phyloP scores from a whole-genome alignment of 2,888 invertebrate genomes.

The Chrysolina haemoptera region DNA sequence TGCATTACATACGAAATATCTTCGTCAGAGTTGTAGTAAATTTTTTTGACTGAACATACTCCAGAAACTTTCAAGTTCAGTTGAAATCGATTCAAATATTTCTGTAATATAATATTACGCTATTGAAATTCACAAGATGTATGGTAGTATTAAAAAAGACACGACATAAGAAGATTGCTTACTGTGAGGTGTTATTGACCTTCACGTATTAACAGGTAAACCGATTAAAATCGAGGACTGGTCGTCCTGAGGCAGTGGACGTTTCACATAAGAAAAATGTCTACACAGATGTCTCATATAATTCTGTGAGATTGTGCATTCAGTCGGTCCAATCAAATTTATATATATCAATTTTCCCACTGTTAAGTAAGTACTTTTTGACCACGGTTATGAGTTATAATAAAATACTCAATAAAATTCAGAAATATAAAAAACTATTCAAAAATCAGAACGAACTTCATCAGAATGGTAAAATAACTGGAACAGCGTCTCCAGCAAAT shows the following conservation, averaged over 20 bases:
- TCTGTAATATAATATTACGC: constrained; percentile 42
- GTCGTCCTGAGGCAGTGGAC: constrained; percentile 21
- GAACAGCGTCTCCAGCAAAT: no score
- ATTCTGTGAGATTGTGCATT: not conserved
- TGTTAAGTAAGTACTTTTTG: no score
- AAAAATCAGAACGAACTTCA: no score
- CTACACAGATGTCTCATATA: constrained; percentile 20
- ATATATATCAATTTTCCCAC: not conserved
- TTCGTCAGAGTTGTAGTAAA: no score
- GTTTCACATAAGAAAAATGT: constrained; percentile 27
- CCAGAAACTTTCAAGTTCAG: no score
- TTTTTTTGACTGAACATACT: no score
- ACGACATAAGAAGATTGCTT: constrained; percentile 61
- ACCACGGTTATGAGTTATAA: not conserved
- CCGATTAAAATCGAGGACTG: constrained; percentile 65
- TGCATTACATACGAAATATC: no score
- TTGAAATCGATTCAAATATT: not conserved
- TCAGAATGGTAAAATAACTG: no score
- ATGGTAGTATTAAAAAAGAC: constrained; percentile 59
- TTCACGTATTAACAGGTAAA: constrained; percentile 68
- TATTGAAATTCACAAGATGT: constrained; percentile 50
- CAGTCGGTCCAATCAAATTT: no score
- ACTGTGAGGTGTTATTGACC: constrained; percentile 66
- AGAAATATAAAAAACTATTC: no score
- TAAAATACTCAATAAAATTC: not conserved